A percentile compares a stretch with the other conserved stretches of the same genome.
These are phyloP conservation scores for Oryzias curvinotus DNA, from an alignment of 2,113 vertebrate genomes.

Conservation along the genomic window DNA sequence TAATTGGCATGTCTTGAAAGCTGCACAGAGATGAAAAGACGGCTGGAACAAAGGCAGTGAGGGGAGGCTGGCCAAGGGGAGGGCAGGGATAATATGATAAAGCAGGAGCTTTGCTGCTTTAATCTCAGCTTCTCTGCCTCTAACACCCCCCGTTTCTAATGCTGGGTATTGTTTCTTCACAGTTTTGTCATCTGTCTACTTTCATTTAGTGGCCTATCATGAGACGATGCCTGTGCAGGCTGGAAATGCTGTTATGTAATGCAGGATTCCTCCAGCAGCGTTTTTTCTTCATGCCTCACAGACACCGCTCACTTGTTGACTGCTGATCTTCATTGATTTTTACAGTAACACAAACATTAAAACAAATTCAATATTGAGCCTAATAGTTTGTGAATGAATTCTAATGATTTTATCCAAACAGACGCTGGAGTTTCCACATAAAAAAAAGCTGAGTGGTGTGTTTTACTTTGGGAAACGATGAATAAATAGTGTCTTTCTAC, in stretches of 20 bases:
- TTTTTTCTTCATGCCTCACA: not conserved
- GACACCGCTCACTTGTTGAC: constrained; percentile 11
- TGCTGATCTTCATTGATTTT: not conserved
- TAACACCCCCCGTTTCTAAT: constrained; percentile 42
- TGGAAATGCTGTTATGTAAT: constrained; percentile 15
- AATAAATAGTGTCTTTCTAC: not conserved
- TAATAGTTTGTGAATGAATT: too few relatives aligned
- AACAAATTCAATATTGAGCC: too few relatives aligned
- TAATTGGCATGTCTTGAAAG: constrained; percentile 81
- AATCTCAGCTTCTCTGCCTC: constrained; percentile 53
- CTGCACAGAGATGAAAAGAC: constrained; percentile 71
- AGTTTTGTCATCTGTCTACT: constrained; percentile 13
- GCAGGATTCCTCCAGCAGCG: not conserved
- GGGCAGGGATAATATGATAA: constrained; percentile 75
- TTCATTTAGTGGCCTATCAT: constrained; percentile 1
- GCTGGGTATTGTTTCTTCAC: constrained; percentile 34
- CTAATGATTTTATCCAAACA: too few relatives aligned
- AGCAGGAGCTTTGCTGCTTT: constrained; percentile 60
- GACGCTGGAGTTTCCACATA: too few relatives aligned
- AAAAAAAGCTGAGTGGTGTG: too few relatives aligned
- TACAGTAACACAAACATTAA: not conserved
- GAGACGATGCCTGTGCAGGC: constrained; percentile 1
- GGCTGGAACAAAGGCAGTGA: constrained; percentile 72
- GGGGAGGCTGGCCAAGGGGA: constrained; percentile 66
- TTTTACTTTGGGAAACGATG: not conserved